phyloP scores from a whole-genome alignment of 2,888 invertebrate species.

The Acanthosepion pharaonis region DNA sequence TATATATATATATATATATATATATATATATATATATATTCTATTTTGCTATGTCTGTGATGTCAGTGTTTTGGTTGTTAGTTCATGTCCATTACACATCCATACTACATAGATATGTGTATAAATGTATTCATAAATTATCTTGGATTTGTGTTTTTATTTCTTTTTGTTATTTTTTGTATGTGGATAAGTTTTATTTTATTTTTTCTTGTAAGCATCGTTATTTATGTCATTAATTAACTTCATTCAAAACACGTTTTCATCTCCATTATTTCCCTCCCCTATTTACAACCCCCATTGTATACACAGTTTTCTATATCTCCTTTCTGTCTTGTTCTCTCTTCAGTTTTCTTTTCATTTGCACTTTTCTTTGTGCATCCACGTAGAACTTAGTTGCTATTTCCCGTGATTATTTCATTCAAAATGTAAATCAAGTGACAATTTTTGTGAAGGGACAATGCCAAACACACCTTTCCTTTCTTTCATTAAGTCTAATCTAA shows the following conservation, averaged over 20 bases:
- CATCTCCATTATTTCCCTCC: not conserved
- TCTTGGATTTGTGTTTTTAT: not conserved
- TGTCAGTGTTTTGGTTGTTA: not conserved
- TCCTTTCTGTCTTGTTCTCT: not conserved
- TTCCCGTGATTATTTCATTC: not conserved
- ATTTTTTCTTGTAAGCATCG: not conserved
- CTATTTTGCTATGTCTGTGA: not conserved
- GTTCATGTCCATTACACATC: not conserved
- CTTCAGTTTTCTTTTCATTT: not conserved
- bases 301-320: too few species aligned
- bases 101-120: not conserved
- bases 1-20: not conserved
- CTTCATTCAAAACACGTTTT: not conserved
- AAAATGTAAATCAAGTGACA: not conserved
- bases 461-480: not conserved
- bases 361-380: slow-evolving; percentile 39
- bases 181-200: not conserved
- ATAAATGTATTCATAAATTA: not conserved
- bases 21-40: not conserved
- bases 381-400: not conserved
- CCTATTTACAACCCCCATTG: not conserved
- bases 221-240: not conserved
- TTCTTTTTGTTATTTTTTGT: not conserved
- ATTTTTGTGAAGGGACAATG: not conserved
- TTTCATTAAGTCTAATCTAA: not conserved